phyloP scores from a whole-genome alignment of 2,888 invertebrate genomes.

The Dasypolia templi region DNA sequence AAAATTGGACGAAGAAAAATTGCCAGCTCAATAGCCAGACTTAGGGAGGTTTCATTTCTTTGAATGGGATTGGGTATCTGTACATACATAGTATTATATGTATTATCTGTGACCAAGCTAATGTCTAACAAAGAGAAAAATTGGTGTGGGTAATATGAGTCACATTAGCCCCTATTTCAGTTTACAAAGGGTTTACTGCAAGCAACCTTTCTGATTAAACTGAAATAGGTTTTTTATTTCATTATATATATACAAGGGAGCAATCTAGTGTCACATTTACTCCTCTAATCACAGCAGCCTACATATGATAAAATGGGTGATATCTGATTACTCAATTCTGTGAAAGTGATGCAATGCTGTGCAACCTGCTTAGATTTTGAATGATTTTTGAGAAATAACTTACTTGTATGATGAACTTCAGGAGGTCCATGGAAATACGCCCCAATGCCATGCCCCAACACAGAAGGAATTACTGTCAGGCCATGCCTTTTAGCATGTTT shows the following conservation, averaged over 20 bases:
- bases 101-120: neutral
- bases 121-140: neutral
- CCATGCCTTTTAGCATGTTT: constrained; percentile 91
- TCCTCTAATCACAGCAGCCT: neutral
- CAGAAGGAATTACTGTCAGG: constrained; percentile 93
- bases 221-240: too few relatives aligned
- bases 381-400: constrained; percentile 69
- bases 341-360: neutral
- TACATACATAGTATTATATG: too few relatives aligned
- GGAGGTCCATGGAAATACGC: constrained; percentile 98
- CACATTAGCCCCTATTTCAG: too few relatives aligned
- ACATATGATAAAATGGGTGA: too few relatives aligned
- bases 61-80: too few relatives aligned
- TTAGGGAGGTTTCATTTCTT: too few relatives aligned
- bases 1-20: too few relatives aligned
- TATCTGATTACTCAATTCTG: neutral
- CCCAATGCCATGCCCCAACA: constrained; percentile 98
- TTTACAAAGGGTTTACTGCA: too few relatives aligned
- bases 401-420: constrained; percentile 96
- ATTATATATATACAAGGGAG: too few relatives aligned
- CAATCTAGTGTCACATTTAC: too few relatives aligned
- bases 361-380: neutral
- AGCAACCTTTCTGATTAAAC: too few relatives aligned
- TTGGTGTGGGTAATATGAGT: neutral
- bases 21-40: too few relatives aligned